A percentile compares a stretch with the other conserved stretches of the same genome.
These are phyloP conservation scores for Aplodontia rufa DNA, from an alignment of 2,113 vertebrate species.

Conservation along the genomic window DNA sequence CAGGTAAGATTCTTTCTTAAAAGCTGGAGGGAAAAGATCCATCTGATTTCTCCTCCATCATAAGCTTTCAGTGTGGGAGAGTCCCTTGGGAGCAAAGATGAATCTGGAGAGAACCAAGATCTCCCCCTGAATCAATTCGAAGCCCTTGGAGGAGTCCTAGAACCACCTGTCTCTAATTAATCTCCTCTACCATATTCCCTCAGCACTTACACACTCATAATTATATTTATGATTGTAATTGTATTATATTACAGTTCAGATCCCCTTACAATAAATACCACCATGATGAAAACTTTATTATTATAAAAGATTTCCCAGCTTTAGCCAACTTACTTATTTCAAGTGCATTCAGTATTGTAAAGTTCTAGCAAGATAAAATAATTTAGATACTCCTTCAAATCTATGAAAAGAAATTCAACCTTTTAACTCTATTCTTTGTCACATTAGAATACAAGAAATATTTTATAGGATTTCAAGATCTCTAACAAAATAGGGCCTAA, in stretches of 20 bases:
- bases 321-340: constrained; percentile 5
- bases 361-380: background rate
- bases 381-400: background rate
- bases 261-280: constrained; percentile 71
- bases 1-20: constrained; percentile 12
- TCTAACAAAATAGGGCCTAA: background rate
- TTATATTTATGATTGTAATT: constrained; percentile 77
- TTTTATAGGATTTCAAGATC: background rate
- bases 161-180: constrained; percentile 77
- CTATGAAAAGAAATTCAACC: background rate
- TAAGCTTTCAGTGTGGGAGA: background rate
- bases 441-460: background rate
- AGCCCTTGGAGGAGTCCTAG: constrained; percentile 57
- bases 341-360: background rate
- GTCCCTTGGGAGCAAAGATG: constrained; percentile 9
- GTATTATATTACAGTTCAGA: constrained; percentile 72
- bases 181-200: constrained; percentile 68
- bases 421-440: background rate
- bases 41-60: background rate
- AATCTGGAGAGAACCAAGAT: constrained; percentile 43
- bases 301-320: background rate
- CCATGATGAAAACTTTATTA: constrained; percentile 51
- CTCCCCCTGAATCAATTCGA: constrained; percentile 53
- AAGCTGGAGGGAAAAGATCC: background rate
- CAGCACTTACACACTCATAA: constrained; percentile 61